These are phyloP conservation scores for Corydoras maculifer DNA, from an alignment of 2,113 vertebrate genomes.

Conservation along the genomic window DNA sequence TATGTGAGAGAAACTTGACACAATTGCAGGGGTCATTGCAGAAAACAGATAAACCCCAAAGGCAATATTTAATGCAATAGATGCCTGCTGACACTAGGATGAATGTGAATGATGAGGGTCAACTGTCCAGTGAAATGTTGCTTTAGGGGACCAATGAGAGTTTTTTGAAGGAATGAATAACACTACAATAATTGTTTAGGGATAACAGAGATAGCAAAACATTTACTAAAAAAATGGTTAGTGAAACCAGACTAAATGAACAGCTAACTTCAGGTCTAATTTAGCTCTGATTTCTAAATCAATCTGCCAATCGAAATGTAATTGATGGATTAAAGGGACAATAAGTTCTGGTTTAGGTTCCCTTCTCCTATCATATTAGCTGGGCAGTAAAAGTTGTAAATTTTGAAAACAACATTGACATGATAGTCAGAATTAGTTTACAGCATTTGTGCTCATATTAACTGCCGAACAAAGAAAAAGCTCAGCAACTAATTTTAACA, in stretches of 20 bases:
- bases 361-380: no score
- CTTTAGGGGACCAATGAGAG: slow-evolving; percentile 37
- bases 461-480: no score
- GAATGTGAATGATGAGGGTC: slow-evolving; percentile 43
- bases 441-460: no score
- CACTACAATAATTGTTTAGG: slow-evolving; percentile 22
- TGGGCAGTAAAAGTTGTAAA: no score
- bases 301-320: neutral
- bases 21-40: slow-evolving; percentile 6
- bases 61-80: slow-evolving; percentile 23
- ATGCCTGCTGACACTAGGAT: slow-evolving; percentile 30
- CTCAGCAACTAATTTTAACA: no score
- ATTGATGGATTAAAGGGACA: neutral
- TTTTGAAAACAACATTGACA: no score
- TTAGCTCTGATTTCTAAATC: slow-evolving; percentile 5
- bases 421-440: no score
- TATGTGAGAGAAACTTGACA: slow-evolving; percentile 10
- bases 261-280: slow-evolving; percentile 9
- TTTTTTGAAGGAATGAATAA: slow-evolving; percentile 33
- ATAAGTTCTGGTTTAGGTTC: neutral
- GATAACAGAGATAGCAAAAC: slow-evolving; percentile 37
- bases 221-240: slow-evolving; percentile 6
- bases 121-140: slow-evolving; percentile 32
- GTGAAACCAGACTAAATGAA: slow-evolving; percentile 8
- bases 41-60: slow-evolving; percentile 18